Evolutionary conservation across 1,140 invertebrate genomes (phyloP), one percentile per base, ranked within the genome.

Genomic region (Ceratosolen solmsi): DNA sequence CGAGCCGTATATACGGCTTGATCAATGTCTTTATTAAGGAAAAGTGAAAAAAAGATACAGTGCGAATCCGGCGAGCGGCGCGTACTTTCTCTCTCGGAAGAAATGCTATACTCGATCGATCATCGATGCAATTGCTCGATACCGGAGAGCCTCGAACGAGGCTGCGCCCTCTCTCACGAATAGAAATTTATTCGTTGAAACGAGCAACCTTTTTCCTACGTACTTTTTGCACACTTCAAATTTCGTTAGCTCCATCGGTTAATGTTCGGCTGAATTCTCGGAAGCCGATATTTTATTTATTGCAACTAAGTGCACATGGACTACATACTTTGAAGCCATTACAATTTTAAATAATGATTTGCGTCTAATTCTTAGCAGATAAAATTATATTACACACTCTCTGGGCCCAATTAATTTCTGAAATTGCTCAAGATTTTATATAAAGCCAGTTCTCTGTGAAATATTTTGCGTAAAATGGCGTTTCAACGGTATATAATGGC

Each of bases 1-100:
- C 36, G 20, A 38, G 33, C 20, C 17, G 33, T 68, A 49, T 2
- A 15, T 30, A 30, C 8, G 54, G 63, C 25, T 8, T 71, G 65
- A 82, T 82, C 81, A 46, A 82, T 82, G 81, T 82, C 81, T 82
- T 78, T 74, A 79, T 82, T 79, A 79, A 65, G 41, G 49, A 77
- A 60, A 82, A 72, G 65, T 38, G 65, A 75, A 60, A 58, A 41
- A 70, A 76, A 54, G 46, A 58, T n/a, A 63, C 13, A 70, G 63
- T n/a, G 60, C 58, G 74, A 68, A 70, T 54, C 46, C 30, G 58
- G 30, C 11, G 51, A 54, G 49, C 27, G 1, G 63, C 49, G 25
- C 56, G 41, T 17, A 78, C 81, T 82, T 82, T 82, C 81, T 78
- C 75, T 73, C 56, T 73, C 27, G 68, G 76, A 51, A 56, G 51